Base-by-base conservation (phyloP, 2,888 invertebrate genomes). In the Epinotia nisella region DNA sequence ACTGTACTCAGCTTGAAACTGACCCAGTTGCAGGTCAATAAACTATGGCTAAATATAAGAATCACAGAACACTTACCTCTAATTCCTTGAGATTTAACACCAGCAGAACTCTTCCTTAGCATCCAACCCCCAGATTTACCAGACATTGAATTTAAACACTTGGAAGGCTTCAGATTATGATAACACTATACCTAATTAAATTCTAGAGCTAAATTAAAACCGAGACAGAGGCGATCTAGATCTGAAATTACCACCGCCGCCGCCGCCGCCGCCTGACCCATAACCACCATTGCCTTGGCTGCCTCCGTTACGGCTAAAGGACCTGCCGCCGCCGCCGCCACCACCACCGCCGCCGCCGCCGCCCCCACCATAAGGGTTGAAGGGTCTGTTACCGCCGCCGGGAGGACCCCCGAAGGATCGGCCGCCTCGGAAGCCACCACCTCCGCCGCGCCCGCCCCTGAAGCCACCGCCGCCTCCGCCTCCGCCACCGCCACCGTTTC, bases 401-500 rank as follows among this genome's bases (percentile, higher is more conserved):
- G 94, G 90, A 71, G 92, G 87, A 13, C 90, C 90, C 68, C 90
- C 91, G 76, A 93, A 92, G 76, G 94, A 90, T 74, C 94, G 91
- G 75, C 94, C 93, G 75, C 94, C 92, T 81, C 91, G 84, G 77
- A 87, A 87, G 76, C 94, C 94, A 78, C 94, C 91, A 76, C 91
- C 89, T 78, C 89, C 85, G 74, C 89, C 85, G 74, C 92, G 90
- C 64, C 92, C 90, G 70, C 92, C 72, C 86, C 78, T 83, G 87
- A 74, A 70, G 56, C 92, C 89, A 67, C 94, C 90, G 70, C 94
- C 88, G 64, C 94, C 92, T 72, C 95, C 94, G 71, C 95, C 93
- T 75, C 95, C 94, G 71, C 95, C 93, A 75, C 95, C 93, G 71
- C 95, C 93, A 67, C 95, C 94, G 77, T 96, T 95, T 75, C 96